Conservation (phyloP, 2,888 invertebrate genomes). For the Agrenia bidenticulata region DNA sequence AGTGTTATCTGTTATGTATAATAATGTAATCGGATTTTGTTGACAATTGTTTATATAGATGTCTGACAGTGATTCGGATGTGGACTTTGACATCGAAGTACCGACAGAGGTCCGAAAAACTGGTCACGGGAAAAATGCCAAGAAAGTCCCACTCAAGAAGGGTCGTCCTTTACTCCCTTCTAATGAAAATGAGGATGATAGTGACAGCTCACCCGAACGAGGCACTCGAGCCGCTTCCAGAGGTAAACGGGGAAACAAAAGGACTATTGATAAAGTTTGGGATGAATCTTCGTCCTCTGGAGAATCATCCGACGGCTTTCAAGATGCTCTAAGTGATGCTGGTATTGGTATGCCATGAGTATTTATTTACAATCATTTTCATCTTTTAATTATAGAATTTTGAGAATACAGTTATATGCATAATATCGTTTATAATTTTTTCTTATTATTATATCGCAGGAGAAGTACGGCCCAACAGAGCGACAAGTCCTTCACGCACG, state of each 20-base stretch:
- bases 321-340: not conserved
- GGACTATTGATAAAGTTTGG: not conserved
- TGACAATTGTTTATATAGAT: too few relatives aligned
- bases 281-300: too few relatives aligned
- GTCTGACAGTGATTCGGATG: constrained; percentile 27
- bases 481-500: too few relatives aligned
- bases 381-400: not conserved
- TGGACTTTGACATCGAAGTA: constrained; percentile 13
- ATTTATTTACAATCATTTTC: too few relatives aligned
- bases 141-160: constrained; percentile 26
- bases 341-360: too few relatives aligned
- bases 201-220: not conserved
- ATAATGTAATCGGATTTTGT: too few relatives aligned
- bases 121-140: constrained; percentile 11
- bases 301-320: too few relatives aligned
- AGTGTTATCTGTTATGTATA: too few relatives aligned
- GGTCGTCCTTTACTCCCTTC: not conserved
- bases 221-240: not conserved
- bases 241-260: not conserved
- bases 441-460: too few relatives aligned
- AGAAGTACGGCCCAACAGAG: too few relatives aligned
- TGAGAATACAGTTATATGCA: not conserved
- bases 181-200: not conserved
- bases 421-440: too few relatives aligned
- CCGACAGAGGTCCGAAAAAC: not conserved